Conservation (phyloP, 2,113 vertebrate genomes). For the Ariopsis seemanni region DNA sequence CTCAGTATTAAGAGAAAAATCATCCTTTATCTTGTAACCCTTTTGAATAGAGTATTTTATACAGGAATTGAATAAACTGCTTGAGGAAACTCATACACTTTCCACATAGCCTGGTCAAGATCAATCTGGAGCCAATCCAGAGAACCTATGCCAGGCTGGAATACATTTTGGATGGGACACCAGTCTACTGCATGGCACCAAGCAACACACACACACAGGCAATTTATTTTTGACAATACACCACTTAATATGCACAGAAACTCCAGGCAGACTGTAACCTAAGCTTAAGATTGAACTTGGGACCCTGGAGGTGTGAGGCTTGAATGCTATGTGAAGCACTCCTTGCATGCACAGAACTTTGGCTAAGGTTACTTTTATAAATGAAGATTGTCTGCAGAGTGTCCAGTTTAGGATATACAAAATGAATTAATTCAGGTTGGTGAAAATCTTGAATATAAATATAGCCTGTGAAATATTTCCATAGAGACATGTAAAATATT, state of each 20-base stretch:
- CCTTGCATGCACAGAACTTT: too few relatives aligned
- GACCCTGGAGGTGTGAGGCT: neutral
- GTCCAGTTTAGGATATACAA: neutral
- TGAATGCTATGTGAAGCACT: neutral
- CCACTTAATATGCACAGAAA: neutral
- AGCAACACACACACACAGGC: neutral
- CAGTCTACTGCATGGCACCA: neutral
- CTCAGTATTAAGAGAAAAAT: neutral
- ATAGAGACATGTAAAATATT: neutral
- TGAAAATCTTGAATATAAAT: neutral
- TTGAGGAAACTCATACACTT: neutral
- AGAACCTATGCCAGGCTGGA: neutral
- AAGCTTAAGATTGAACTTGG: neutral
- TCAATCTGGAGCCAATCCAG: neutral
- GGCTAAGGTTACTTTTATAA: neutral
- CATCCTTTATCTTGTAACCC: neutral
- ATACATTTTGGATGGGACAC: neutral
- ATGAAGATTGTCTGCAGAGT: neutral
- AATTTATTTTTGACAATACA: neutral
- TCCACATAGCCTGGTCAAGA: neutral
- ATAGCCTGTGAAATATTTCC: neutral
- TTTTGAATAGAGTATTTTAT: neutral
- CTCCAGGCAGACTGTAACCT: neutral
- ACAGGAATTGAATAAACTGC: neutral
- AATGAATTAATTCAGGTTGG: neutral